Conservation (phyloP, 2,888 invertebrate genomes). For the Oxytorus armatus region DNA sequence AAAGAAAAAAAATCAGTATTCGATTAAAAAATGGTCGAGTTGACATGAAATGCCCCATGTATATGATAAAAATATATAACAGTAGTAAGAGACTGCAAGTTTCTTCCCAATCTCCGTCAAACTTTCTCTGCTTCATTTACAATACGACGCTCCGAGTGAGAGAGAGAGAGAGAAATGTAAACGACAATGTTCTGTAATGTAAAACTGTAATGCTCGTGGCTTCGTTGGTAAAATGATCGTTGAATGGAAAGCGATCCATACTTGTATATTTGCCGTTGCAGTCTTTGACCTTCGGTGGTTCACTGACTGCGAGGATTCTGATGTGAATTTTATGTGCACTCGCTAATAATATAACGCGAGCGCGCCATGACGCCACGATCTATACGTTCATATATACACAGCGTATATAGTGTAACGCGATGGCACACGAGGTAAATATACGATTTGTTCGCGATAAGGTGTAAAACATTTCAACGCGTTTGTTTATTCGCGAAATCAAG, state of each 20-base stretch:
- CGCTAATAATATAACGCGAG: conserved; percentile 59
- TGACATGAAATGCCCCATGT: no score
- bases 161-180: no score
- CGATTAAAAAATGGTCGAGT: no score
- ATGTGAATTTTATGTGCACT: conserved; percentile 55
- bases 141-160: no score
- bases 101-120: neutral
- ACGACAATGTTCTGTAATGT: neutral
- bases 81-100: neutral
- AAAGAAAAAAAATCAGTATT: no score
- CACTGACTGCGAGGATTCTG: conserved; percentile 55
- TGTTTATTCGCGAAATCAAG: conserved; percentile 31
- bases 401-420: conserved; percentile 11
- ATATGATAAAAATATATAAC: neutral
- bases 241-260: conserved; percentile 46
- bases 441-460: conserved; percentile 48
- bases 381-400: conserved; percentile 9
- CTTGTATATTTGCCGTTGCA: conserved; percentile 13
- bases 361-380: conserved; percentile 23
- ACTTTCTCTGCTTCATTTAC: neutral
- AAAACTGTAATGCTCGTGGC: neutral
- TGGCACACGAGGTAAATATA: conserved; percentile 17
- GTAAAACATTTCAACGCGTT: conserved; percentile 27
- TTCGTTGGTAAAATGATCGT: conserved; percentile 27
- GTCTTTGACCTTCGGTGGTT: conserved; percentile 62